Conservation (phyloP, 2,797 vertebrate genomes). For the Gymnothorax reevesii region DNA sequence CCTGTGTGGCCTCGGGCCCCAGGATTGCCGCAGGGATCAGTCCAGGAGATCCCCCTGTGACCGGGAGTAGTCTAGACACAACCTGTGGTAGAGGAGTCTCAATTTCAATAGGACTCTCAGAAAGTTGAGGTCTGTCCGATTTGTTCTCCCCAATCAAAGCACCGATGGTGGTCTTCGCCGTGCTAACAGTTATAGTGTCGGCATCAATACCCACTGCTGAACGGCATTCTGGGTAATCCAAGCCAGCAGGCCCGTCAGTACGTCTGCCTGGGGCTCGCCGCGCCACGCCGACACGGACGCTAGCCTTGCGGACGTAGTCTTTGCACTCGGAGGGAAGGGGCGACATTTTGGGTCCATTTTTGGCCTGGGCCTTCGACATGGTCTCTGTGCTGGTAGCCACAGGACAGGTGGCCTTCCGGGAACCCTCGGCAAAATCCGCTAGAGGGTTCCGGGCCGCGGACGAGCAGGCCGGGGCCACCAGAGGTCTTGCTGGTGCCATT, state of each 20-base stretch:
- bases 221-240: slow-evolving; percentile 67
- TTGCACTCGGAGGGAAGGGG: slow-evolving; percentile 75
- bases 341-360: slow-evolving; percentile 68
- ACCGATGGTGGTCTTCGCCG: slow-evolving; percentile 40
- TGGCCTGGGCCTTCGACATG: slow-evolving; percentile 80
- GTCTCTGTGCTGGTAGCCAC: slow-evolving; percentile 88
- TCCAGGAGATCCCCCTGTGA: slow-evolving; percentile 61
- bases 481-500: slow-evolving; percentile 59
- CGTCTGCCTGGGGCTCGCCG: slow-evolving; percentile 70
- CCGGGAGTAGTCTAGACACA: slow-evolving; percentile 74
- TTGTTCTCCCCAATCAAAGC: slow-evolving; percentile 58
- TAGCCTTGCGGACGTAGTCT: slow-evolving; percentile 95
- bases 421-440: slow-evolving; percentile 81
- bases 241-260: slow-evolving; percentile 69
- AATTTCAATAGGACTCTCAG: slow-evolving; percentile 38
- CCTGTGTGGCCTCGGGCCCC: slow-evolving; percentile 77
- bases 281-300: slow-evolving; percentile 84
- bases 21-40: slow-evolving; percentile 70
- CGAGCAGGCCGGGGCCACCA: slow-evolving; percentile 61
- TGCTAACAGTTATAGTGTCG: slow-evolving; percentile 27
- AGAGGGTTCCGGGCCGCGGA: slow-evolving; percentile 62
- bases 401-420: slow-evolving; percentile 87
- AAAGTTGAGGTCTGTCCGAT: slow-evolving; percentile 46
- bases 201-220: slow-evolving; percentile 61
- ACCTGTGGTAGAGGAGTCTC: slow-evolving; percentile 49